Base-by-base conservation (phyloP, 1,140 invertebrate genomes). In the Ceratosolen fusciceps region DNA sequence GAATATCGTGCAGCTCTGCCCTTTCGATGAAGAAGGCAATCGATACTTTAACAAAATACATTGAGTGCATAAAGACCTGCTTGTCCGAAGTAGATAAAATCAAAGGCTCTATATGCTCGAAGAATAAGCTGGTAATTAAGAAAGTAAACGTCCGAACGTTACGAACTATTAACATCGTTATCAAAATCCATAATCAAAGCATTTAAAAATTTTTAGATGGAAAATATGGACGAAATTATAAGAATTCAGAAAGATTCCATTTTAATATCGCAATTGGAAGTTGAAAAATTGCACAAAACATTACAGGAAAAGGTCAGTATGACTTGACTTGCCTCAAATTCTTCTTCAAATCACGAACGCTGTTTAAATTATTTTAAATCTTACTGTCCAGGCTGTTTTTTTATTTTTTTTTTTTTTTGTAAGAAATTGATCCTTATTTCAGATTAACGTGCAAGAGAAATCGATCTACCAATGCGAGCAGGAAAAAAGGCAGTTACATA, bases 201-300 rank as follows among this genome's bases (percentile, higher is more conserved):
- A n/a, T 71, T 10, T 8, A 21, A 52, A 16, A 47, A 74, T 65
- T 84, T 85, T 39, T 60, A 90, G 89, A 80, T 90, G 31, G 83
- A 87, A 82, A 85, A 90, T 81, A 87, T 86, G 77, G 85, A 90
- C 31, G 84, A 90, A 84, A 86, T 89, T n/a, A 88, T 90, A 74
- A 82, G 77, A 77, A 89, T 90, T 80, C 89, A 90, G 80, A 86
- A 87, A 68, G 83, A 90, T 73, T 88, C 89, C 0, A 88, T 90
- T 67, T 67, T 72, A 60, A 85, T 90, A 80, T 85, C 86, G 14
- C 86, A 89, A 77, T 79, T 82, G 12, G 89, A 90, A 81, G 81
- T 89, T 26, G 85, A 87, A 79, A 84, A 89, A 82, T 74, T 88
- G 21, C 85, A 88, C 75, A 84, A 86, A 76, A 87, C 87, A 26